A percentile compares a stretch with the other conserved stretches of the same genome.
Evolutionary conservation across 2,113 vertebrate species (phyloP).

Genomic region (Calidris pugnax): DNA sequence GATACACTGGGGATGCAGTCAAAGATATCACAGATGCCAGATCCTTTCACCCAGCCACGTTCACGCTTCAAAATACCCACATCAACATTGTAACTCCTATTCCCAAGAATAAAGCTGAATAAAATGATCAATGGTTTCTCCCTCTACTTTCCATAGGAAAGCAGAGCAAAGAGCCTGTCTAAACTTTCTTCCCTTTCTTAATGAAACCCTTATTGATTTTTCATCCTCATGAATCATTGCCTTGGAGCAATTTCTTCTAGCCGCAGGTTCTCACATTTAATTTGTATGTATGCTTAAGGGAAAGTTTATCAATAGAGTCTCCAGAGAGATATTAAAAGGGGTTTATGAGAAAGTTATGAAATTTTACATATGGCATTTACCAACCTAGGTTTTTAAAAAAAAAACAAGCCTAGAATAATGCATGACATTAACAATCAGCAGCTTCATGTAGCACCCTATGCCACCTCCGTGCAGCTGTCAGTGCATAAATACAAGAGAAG

Average conservation of each 20-base stretch:
- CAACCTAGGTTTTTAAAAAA: conserved; percentile 21
- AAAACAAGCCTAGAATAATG: conserved; percentile 24
- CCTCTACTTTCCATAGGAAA: conserved; percentile 46
- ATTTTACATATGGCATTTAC: conserved; percentile 54
- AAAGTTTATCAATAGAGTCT: conserved; percentile 76
- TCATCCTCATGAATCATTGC: conserved; percentile 84
- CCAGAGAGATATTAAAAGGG: conserved; percentile 50
- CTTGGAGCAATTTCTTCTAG: conserved; percentile 78
- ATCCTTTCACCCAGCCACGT: background rate
- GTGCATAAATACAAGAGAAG: background rate
- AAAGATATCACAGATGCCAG: background rate
- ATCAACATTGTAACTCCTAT: background rate
- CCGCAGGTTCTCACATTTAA: conserved; percentile 83
- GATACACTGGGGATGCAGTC: background rate
- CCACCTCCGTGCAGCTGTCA: background rate
- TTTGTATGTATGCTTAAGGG: conserved; percentile 78
- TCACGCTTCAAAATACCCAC: background rate
- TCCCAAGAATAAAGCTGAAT: conserved; percentile 31
- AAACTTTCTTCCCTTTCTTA: conserved; percentile 77
- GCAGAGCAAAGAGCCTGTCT: conserved; percentile 48
- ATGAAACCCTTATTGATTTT: conserved; percentile 88
- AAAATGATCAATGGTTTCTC: conserved; percentile 41
- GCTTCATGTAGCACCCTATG: background rate
- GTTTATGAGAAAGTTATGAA: conserved; percentile 68
- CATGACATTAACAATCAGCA: background rate